Evolutionary conservation across 2,113 vertebrate genomes (phyloP).

Genomic region (Boulengeromyrus knoepffleri): DNA sequence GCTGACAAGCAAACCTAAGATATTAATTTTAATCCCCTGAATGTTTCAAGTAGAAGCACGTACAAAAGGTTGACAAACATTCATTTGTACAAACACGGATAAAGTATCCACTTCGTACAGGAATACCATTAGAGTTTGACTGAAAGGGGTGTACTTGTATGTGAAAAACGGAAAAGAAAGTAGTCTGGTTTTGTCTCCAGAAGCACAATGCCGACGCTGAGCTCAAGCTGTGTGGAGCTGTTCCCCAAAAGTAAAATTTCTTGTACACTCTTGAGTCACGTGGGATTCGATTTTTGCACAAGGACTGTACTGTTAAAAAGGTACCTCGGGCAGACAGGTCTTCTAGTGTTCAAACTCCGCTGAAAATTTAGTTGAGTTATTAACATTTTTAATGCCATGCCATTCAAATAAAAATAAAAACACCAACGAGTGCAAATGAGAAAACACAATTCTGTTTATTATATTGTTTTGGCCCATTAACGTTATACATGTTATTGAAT

Average conservation of each 20-base stretch:
- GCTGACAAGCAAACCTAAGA: neutral
- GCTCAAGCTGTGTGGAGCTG: slow-evolving; percentile 3
- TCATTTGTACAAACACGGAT: neutral
- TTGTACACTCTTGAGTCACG: slow-evolving; percentile 3
- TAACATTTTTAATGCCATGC: neutral
- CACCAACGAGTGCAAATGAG: neutral
- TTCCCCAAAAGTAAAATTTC: slow-evolving; percentile 9
- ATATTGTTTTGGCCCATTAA: neutral
- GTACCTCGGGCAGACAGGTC: neutral
- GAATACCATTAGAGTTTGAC: neutral
- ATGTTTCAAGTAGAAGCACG: neutral
- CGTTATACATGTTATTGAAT: neutral
- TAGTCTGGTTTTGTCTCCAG: neutral
- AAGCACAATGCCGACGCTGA: neutral
- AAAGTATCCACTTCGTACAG: neutral
- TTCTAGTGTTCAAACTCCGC: slow-evolving; percentile 5
- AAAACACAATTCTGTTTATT: neutral
- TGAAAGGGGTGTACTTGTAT: neutral
- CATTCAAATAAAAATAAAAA: neutral
- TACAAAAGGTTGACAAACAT: neutral
- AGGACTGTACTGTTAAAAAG: slow-evolving; percentile 11
- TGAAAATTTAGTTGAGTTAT: neutral
- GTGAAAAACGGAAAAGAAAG: neutral
- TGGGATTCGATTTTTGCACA: slow-evolving; percentile 17
- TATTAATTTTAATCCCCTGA: neutral